These are phyloP conservation scores for Lithobates pipiens DNA, from an alignment of 2,797 vertebrate genomes.

Conservation along the genomic window DNA sequence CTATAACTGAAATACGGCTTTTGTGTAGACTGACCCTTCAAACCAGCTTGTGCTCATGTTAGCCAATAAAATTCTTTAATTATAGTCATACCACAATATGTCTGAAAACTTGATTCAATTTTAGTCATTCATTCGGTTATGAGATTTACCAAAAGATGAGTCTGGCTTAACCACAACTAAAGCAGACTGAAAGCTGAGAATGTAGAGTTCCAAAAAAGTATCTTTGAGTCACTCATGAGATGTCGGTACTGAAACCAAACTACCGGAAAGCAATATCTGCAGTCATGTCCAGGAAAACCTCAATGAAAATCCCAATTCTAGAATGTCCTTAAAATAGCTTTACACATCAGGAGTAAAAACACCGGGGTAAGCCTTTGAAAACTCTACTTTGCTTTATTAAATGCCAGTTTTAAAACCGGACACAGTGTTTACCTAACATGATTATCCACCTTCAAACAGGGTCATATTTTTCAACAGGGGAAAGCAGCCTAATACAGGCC, in stretches of 20 bases:
- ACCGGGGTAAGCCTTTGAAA: conserved; percentile 32
- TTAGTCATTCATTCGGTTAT: too few species aligned
- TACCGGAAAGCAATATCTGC: conserved; percentile 21
- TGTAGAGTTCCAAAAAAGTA: neutral
- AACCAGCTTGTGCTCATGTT: too few species aligned
- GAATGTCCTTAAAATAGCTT: conserved; percentile 13
- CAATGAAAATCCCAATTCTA: conserved; percentile 5
- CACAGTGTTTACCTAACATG: conserved; percentile 13
- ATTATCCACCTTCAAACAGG: conserved; percentile 49
- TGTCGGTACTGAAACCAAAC: conserved; percentile 20
- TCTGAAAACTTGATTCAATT: neutral
- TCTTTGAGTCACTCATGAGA: conserved; percentile 34
- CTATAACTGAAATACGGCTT: too few species aligned
- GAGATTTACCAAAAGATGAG: conserved; percentile 19
- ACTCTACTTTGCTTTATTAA: conserved; percentile 3
- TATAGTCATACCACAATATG: neutral
- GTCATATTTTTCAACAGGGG: conserved; percentile 30
- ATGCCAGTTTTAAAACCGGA: conserved; percentile 13
- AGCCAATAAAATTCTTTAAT: neutral
- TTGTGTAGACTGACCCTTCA: too few species aligned
- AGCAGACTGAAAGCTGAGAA: conserved; percentile 26
- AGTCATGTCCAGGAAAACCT: conserved; percentile 37
- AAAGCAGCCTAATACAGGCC: neutral
- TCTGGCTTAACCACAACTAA: conserved; percentile 26
- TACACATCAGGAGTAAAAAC: conserved; percentile 23